phyloP scores from a whole-genome alignment of 2,888 invertebrate species.

The Loripinus fragilis region DNA sequence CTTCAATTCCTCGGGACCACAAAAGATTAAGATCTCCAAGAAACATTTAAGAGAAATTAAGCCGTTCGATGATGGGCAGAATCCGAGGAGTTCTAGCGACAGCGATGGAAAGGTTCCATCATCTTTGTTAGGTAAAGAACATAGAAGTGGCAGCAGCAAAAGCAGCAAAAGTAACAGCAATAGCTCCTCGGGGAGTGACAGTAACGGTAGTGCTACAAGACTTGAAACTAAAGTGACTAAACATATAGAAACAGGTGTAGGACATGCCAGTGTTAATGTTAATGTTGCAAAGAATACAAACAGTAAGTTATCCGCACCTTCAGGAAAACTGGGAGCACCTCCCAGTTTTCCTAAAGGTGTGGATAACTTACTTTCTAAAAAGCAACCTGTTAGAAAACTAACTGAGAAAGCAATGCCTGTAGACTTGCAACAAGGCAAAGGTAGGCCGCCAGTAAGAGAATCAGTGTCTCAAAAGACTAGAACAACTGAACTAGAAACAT shows the following conservation, averaged over 20 bases:
- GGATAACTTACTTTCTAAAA: slow-evolving; percentile 36
- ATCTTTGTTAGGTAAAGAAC: slow-evolving; percentile 33
- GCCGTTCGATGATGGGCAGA: slow-evolving; percentile 61
- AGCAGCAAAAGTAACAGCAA: slow-evolving; percentile 7
- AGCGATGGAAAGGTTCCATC: slow-evolving; percentile 61
- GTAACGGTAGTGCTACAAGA: not conserved
- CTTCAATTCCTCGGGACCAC: slow-evolving; percentile 69
- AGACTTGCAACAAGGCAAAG: not conserved
- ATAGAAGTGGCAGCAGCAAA: slow-evolving; percentile 19
- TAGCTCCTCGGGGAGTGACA: slow-evolving; percentile 2
- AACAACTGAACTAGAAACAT: not conserved
- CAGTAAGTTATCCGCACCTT: too few relatives aligned
- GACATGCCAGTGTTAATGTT: not conserved
- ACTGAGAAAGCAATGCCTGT: slow-evolving; percentile 34
- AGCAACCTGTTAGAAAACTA: slow-evolving; percentile 53
- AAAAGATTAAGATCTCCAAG: slow-evolving; percentile 73
- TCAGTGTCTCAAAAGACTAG: not conserved
- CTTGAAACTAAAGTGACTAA: not conserved
- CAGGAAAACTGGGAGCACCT: too few relatives aligned
- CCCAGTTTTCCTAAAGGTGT: slow-evolving; percentile 36
- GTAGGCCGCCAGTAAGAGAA: not conserved
- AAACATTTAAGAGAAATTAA: slow-evolving; percentile 74
- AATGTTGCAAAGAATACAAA: slow-evolving; percentile 6
- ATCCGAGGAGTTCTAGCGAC: slow-evolving; percentile 54
- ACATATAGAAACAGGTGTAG: not conserved